phyloP scores from a whole-genome alignment of 2,888 invertebrate species.

The Xestia c-nigrum region DNA sequence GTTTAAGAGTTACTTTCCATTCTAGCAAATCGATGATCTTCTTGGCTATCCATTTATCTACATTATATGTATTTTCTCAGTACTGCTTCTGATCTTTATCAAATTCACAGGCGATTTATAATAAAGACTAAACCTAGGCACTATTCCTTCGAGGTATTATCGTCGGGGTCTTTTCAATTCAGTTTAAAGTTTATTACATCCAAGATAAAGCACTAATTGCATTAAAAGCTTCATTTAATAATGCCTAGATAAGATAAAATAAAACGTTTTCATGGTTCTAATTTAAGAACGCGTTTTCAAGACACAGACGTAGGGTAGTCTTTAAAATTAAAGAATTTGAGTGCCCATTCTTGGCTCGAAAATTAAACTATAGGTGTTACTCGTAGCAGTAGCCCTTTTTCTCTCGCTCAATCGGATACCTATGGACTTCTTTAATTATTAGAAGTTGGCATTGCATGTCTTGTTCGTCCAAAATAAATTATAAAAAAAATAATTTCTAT shows the following conservation, averaged over 20 bases:
- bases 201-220: constrained; percentile 12
- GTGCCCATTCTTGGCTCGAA: not conserved
- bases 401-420: not conserved
- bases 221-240: constrained; percentile 20
- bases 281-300: constrained; percentile 3
- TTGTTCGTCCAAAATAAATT: not conserved
- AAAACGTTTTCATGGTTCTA: not conserved
- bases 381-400: not conserved
- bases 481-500: no score
- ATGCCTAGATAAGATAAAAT: constrained; percentile 13
- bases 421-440: not conserved
- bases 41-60: not conserved
- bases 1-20: not conserved
- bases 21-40: not conserved
- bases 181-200: constrained; percentile 25
- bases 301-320: not conserved
- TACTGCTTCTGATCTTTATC: not conserved
- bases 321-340: not conserved
- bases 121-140: not conserved
- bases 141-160: not conserved
- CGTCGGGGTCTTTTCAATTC: not conserved
- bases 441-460: no score
- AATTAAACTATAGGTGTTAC: not conserved
- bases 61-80: no score
- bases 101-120: not conserved